These are phyloP conservation scores for Mesorhabditis sp. DNA, from an alignment of 2,888 invertebrate species.

Conservation along the genomic window DNA sequence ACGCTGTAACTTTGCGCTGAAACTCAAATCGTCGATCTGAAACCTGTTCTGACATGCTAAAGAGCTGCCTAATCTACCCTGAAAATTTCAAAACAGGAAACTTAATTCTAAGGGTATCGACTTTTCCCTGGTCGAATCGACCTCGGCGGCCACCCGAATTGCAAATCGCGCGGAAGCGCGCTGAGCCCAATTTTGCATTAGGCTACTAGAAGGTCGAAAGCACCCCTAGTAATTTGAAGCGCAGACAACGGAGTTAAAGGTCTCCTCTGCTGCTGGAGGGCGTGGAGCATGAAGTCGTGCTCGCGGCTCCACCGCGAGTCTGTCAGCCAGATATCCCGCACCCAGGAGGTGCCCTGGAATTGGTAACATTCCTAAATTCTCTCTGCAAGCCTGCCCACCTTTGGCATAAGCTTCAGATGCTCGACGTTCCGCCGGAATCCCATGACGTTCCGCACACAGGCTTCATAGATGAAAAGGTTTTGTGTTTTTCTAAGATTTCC, in stretches of 20 bases:
- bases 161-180: no score
- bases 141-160: no score
- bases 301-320: constrained; percentile 23
- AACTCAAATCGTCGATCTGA: no score
- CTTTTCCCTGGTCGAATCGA: no score
- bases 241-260: constrained; percentile 11
- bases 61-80: no score
- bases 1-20: no score
- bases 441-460: constrained; percentile 37
- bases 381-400: constrained; percentile 15
- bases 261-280: constrained; percentile 22
- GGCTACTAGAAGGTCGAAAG: no score
- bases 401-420: constrained; percentile 23
- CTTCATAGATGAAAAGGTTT: constrained; percentile 37
- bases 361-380: background rate
- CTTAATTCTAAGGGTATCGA: no score
- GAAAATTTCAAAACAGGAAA: no score
- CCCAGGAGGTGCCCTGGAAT: constrained; percentile 29
- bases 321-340: constrained; percentile 29
- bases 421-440: constrained; percentile 27
- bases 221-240: background rate
- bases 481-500: constrained; percentile 26
- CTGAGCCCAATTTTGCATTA: no score
- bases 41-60: no score
- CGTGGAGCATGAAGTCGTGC: constrained; percentile 33